Evolutionary conservation across 1,140 invertebrate species (phyloP).

Genomic region (Akabosia matsudoensis): DNA sequence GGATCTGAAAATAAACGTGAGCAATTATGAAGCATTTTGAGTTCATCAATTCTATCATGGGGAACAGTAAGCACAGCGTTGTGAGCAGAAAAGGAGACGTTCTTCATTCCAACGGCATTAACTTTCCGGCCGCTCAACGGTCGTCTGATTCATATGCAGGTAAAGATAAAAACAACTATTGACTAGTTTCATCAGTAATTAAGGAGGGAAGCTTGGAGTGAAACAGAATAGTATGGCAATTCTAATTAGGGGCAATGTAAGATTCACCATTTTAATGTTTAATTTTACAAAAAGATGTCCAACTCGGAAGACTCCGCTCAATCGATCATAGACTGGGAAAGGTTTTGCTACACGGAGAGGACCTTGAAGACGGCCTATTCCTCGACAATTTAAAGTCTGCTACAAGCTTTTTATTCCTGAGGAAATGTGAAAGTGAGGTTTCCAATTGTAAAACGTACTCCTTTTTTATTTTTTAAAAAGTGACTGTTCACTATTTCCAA

Average conservation of each 20-base stretch:
- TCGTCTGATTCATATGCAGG: slow-evolving; percentile 2
- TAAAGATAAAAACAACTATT: not conserved
- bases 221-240: no score
- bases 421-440: slow-evolving; percentile 31
- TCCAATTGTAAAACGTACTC: not conserved
- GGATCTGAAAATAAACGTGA: no score
- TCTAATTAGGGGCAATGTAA: no score
- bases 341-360: not conserved
- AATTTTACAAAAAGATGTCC: not conserved
- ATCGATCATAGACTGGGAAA: slow-evolving; percentile 30
- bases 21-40: slow-evolving; percentile 3
- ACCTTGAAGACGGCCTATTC: not conserved
- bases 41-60: not conserved
- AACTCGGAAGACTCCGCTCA: slow-evolving; percentile 30
- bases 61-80: slow-evolving; percentile 11
- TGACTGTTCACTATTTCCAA: not conserved
- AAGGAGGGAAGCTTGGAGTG: no score
- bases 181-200: not conserved
- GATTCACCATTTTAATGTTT: no score
- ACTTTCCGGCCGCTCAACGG: not conserved
- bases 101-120: not conserved
- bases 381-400: slow-evolving; percentile 22
- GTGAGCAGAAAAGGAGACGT: not conserved
- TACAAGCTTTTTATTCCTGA: slow-evolving; percentile 30
- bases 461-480: not conserved